A percentile compares a stretch with the other conserved stretches of the same genome.
phyloP scores from a whole-genome alignment of 2,113 vertebrate species.

The Gnathonemus echidnorhynchus region DNA sequence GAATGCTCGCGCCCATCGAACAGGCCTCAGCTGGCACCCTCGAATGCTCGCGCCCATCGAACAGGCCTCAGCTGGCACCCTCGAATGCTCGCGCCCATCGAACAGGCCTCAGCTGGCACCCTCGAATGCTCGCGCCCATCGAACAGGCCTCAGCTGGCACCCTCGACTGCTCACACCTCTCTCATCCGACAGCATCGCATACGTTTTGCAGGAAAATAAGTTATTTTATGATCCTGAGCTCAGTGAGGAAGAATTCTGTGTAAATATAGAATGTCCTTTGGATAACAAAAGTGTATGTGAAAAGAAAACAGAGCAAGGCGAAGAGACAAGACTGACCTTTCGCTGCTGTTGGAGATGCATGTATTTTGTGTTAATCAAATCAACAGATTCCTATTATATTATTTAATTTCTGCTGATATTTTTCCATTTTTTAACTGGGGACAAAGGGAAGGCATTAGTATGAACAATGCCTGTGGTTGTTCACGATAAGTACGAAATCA shows the following conservation, averaged over 20 bases:
- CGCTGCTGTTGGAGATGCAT: neutral
- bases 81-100: neutral
- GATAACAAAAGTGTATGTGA: neutral
- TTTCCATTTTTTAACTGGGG: neutral
- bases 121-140: neutral
- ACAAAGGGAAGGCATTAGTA: neutral
- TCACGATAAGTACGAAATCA: neutral
- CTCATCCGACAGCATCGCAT: neutral
- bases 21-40: no score
- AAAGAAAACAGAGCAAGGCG: neutral
- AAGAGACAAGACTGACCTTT: neutral
- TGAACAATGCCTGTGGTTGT: neutral
- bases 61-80: no score
- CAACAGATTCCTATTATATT: neutral
- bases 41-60: neutral
- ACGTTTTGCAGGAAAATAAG: neutral
- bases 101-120: neutral
- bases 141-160: neutral
- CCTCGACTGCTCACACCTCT: neutral
- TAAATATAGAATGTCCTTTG: neutral
- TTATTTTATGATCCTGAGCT: neutral
- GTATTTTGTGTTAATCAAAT: slow-evolving; percentile 28
- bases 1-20: neutral
- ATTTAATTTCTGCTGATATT: neutral
- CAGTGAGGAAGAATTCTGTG: neutral